Base-by-base conservation (phyloP, 2,797 vertebrate species). In the Pachyuromys duprasi region DNA sequence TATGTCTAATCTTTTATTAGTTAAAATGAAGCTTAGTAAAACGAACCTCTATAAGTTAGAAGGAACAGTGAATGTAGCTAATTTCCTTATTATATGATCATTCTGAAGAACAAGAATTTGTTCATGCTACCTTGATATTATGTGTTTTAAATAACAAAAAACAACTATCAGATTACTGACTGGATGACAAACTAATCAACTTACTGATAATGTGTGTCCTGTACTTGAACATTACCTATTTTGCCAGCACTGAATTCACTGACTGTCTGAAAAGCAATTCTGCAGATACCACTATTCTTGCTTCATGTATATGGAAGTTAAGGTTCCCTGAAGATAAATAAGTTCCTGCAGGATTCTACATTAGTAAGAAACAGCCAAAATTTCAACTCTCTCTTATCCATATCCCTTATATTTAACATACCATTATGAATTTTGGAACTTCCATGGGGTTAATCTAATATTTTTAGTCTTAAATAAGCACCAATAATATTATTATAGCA, bases 381-480 rank as follows among this genome's bases (percentile, higher is more conserved):
- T 62, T 63, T 88, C 79, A 79, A 26, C 42, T 45, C 49, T 60
- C 26, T 22, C 31, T 49, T 42, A 5, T 36, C 5, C 15, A 39
- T 60, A 53, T 28, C 24, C 45, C 60, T 4, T n/a, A 31, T 9
- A 57, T 79, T 72, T 49, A 55, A 7, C 8, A 8, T 0, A 39
- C 2, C 20, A 8, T 1, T 33, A 55, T 67, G 26, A 9, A 63
- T 70, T 53, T 36, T 57, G 17, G 18, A 31, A 83, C 20, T 15
- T 28, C 81, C 5, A 42, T 8, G 13, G 5, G 17, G 8, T 9
- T 3, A 62, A 79, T 60, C 2, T 13, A 2, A 24, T 26, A 62
- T 26, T 45, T 86, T 94, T 55, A 53, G 36, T 79, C 89, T 91
- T 93, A 89, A 82, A 70, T 42, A 89, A 78, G 67, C 55, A 49